Conservation (phyloP, 2,797 vertebrate species). For the Vultur gryphus region DNA sequence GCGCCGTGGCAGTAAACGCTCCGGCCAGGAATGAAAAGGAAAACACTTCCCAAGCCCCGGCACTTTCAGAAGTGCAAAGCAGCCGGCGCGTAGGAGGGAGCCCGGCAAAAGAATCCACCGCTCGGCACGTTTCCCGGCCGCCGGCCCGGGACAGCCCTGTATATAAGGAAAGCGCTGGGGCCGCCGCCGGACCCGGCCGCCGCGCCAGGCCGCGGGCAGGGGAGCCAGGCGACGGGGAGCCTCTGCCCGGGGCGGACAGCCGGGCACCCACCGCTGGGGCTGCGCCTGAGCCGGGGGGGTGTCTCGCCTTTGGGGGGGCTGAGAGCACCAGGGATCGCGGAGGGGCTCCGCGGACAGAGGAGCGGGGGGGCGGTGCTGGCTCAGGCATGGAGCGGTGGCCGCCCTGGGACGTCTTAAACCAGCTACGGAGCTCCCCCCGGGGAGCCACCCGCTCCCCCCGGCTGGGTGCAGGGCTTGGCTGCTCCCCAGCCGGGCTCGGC, state of each 20-base stretch:
- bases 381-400: not conserved
- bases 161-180: constrained; percentile 70
- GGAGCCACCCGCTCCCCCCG: not conserved
- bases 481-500: not conserved
- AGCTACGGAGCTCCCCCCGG: not conserved
- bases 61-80: constrained; percentile 88
- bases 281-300: not conserved
- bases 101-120: constrained; percentile 87
- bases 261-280: not conserved
- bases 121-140: constrained; percentile 75
- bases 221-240: not conserved
- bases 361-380: no score
- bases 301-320: not conserved
- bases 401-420: not conserved
- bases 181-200: not conserved
- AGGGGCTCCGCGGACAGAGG: not conserved
- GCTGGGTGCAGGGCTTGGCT: not conserved
- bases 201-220: not conserved
- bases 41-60: constrained; percentile 82
- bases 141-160: constrained; percentile 62
- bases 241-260: not conserved
- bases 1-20: constrained; percentile 88
- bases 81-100: constrained; percentile 92
- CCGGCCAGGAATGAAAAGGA: constrained; percentile 89
- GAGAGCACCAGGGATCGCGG: not conserved